Base-by-base conservation (phyloP, 2,797 vertebrate species). In the Intellagama lesueurii region DNA sequence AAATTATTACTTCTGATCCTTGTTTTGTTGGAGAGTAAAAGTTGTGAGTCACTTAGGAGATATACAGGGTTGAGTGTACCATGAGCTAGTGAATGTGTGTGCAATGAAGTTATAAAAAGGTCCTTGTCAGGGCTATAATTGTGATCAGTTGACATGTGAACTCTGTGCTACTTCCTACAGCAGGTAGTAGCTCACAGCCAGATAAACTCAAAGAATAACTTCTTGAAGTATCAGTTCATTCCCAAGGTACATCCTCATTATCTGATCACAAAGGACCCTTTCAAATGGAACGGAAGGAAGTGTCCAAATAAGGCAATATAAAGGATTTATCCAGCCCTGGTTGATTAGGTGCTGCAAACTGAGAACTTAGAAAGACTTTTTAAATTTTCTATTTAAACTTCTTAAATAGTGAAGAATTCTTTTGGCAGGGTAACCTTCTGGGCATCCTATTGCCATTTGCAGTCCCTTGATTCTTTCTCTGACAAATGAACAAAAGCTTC, bases 251-350 rank as follows among this genome's bases (percentile, higher is more conserved):
- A 86, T 85, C 89, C 66, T 91, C 77, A 93, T 90, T 95, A 91
- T 91, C 75, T 92, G 44, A 89, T 90, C 81, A 95, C 93, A 96
- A 96, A 94, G 93, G 80, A 91, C 44, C 90, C 88, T 88, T 93
- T 96, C 94, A 94, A 86, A 83, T 93, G 91, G 35, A 91, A 94
- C 91, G 94, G 93, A 96, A 94, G 93, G 90, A 95, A 75, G 92
- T 77, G 3, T 90, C 84, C 88, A 95, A 92, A 47, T 88, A 83
- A 90, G 78, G 69, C 56, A 77, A 85, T 86, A 92, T 90, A 94
- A 94, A 60, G 68, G 47, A 88, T 35, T 32, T 76, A 91, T 89
- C 85, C 83, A 93, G 0, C 40, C 80, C 87, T 72, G 90, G 24
- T 91, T 78, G 76, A 87, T 72, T 49, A 84, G 89, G 83, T 93